These are phyloP conservation scores for Plutomurus gul DNA, from an alignment of 1,140 invertebrate species.

Conservation along the genomic window DNA sequence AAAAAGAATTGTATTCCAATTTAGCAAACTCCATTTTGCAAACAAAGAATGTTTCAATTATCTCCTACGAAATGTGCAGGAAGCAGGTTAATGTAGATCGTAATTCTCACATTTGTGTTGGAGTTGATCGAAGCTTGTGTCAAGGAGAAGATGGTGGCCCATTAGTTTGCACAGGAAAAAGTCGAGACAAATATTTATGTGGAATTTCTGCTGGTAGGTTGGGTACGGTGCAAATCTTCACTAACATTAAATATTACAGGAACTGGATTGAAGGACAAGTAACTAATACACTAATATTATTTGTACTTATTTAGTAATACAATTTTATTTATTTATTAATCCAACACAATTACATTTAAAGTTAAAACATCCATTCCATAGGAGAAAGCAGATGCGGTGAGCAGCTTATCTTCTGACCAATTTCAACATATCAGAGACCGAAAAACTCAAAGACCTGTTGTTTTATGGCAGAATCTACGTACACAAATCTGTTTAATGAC, in stretches of 20 bases:
- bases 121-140: not conserved
- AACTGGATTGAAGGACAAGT: constrained; percentile 1
- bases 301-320: too few relatives aligned
- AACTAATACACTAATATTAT: too few relatives aligned
- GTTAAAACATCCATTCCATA: too few relatives aligned
- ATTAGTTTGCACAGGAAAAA: not conserved
- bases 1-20: not conserved
- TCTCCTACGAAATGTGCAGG: not conserved
- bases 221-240: not conserved
- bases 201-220: not conserved
- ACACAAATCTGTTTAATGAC: too few relatives aligned
- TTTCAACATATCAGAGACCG: not conserved
- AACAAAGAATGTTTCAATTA: not conserved
- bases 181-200: not conserved
- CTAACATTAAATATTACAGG: not conserved
- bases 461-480: too few relatives aligned
- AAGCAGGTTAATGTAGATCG: not conserved
- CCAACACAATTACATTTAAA: too few relatives aligned
- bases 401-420: not conserved
- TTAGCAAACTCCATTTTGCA: not conserved
- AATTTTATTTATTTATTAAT: too few relatives aligned
- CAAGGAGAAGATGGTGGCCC: not conserved
- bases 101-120: not conserved
- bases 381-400: too few relatives aligned
- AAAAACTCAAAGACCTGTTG: too few relatives aligned